phyloP scores from a whole-genome alignment of 2,888 invertebrate species.

The Schizaphis graminum region DNA sequence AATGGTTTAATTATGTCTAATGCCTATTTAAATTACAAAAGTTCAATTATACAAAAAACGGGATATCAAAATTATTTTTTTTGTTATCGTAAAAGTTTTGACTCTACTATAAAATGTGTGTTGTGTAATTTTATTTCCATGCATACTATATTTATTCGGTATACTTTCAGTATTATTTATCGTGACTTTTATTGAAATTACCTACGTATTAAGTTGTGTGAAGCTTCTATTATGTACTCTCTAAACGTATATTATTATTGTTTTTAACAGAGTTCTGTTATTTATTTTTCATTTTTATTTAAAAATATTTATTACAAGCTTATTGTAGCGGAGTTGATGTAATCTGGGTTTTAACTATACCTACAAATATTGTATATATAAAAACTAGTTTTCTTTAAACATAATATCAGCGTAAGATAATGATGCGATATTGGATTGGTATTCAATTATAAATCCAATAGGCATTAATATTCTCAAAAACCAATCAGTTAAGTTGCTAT shows the following conservation, averaged over 20 bases:
- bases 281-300: background rate
- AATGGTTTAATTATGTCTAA: background rate
- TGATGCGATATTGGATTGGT: background rate
- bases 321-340: background rate
- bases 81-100: background rate
- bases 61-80: background rate
- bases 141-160: background rate
- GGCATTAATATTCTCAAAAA: background rate
- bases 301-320: background rate
- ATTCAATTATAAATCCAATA: background rate
- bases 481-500: background rate
- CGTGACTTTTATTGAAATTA: background rate
- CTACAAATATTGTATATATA: background rate
- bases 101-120: background rate
- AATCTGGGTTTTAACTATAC: background rate
- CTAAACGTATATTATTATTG: background rate
- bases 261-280: background rate
- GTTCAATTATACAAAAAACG: background rate
- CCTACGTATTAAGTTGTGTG: background rate
- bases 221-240: background rate
- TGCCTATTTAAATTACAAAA: background rate
- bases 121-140: background rate
- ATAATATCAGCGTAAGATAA: background rate
- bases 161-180: background rate
- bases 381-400: background rate